Conservation (phyloP, 2,113 vertebrate species). For the Chionomys nivalis region DNA sequence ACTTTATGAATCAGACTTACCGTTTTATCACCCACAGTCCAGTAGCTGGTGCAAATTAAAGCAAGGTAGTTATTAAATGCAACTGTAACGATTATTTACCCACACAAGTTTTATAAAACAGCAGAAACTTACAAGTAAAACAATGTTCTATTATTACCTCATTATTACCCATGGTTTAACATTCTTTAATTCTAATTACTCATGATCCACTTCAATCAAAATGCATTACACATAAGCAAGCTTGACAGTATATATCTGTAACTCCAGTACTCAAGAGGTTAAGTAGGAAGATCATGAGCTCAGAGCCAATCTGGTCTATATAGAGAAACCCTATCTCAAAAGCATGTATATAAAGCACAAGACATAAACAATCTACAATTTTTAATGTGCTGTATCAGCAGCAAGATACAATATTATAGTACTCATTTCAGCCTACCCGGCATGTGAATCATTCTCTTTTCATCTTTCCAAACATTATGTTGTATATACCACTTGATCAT, state of each 20-base stretch:
- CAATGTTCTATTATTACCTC: background rate
- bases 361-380: background rate
- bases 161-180: background rate
- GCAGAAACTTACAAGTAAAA: conserved; percentile 12
- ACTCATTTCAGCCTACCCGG: background rate
- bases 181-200: background rate
- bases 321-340: background rate
- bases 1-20: background rate
- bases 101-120: background rate
- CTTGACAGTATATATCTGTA: background rate
- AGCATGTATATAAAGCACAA: background rate
- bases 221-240: no score
- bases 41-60: background rate
- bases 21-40: background rate
- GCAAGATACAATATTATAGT: background rate
- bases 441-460: background rate
- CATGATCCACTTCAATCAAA: background rate
- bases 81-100: background rate
- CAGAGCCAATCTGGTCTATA: background rate
- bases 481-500: background rate
- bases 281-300: background rate
- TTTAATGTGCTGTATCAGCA: background rate
- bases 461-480: background rate
- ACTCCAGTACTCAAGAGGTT: background rate
- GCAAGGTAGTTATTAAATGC: background rate